Evolutionary conservation across 2,797 vertebrate genomes (phyloP).

Genomic region (Brotogeris chrysoptera): DNA sequence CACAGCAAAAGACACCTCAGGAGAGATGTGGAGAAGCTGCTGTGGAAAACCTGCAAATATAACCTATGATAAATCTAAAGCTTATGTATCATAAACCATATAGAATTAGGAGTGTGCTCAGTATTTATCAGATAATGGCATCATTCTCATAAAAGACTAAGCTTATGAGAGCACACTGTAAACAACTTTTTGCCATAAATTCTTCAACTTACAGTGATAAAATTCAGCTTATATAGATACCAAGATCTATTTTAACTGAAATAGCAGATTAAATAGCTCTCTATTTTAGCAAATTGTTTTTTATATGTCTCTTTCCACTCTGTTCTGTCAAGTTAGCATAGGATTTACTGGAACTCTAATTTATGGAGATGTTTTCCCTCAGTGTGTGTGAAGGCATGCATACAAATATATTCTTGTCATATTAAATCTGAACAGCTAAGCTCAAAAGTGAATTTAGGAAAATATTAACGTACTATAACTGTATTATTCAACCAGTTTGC

Average conservation of each 20-base stretch:
- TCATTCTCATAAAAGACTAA: conserved; percentile 61
- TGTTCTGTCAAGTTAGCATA: not conserved
- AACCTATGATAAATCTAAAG: not conserved
- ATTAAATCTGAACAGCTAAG: not conserved
- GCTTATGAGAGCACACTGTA: not conserved
- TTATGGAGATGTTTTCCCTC: not conserved
- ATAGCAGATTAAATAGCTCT: not conserved
- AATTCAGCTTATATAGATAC: not conserved
- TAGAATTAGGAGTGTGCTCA: conserved; percentile 53
- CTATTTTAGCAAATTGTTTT: not conserved
- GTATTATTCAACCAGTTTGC: not conserved
- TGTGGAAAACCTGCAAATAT: not conserved
- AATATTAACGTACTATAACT: not conserved
- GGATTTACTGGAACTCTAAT: not conserved
- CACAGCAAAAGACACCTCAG: not conserved
- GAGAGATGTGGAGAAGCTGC: not conserved
- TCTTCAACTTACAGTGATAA: not conserved
- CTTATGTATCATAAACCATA: conserved; percentile 67
- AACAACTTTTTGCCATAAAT: not conserved
- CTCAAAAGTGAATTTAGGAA: not conserved
- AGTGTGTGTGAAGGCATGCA: not conserved
- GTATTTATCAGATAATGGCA: conserved; percentile 72
- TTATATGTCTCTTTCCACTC: not conserved
- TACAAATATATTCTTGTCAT: not conserved
- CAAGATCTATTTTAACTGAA: not conserved